Percentiles rank a stretch among this genome's conserved stretches.
These are phyloP conservation scores for Neoniphon sammara DNA, from an alignment of 2,797 vertebrate genomes.

Conservation along the genomic window DNA sequence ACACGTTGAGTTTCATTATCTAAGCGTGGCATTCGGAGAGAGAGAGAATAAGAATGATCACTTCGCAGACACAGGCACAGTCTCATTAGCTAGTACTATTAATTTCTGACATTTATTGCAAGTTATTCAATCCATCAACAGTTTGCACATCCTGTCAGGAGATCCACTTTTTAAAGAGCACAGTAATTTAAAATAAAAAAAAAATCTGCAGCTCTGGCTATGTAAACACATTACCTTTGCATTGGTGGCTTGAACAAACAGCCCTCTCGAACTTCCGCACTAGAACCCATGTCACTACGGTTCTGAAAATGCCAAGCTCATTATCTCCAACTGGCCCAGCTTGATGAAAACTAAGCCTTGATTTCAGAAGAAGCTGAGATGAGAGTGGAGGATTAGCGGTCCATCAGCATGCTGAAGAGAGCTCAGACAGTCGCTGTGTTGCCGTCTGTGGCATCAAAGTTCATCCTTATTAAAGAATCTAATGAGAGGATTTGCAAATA, in stretches of 20 bases:
- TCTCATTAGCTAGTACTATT: slow-evolving; percentile 23
- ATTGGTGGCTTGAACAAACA: slow-evolving; percentile 14
- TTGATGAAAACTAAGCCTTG: slow-evolving; percentile 71
- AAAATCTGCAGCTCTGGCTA: not conserved
- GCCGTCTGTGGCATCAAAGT: slow-evolving; percentile 68
- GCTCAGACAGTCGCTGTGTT: slow-evolving; percentile 34
- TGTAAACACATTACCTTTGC: slow-evolving; percentile 14
- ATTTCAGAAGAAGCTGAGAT: slow-evolving; percentile 71
- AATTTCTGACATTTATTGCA: slow-evolving; percentile 51
- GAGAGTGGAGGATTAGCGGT: slow-evolving; percentile 64
- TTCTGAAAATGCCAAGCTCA: slow-evolving; percentile 73
- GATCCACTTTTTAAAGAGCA: slow-evolving; percentile 28
- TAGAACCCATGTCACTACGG: slow-evolving; percentile 27
- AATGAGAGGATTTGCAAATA: slow-evolving; percentile 67
- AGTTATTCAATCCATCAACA: slow-evolving; percentile 45
- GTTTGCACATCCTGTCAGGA: slow-evolving; percentile 4
- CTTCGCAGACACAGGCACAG: slow-evolving; percentile 18
- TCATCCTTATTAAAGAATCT: slow-evolving; percentile 71
- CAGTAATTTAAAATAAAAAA: slow-evolving; percentile 12
- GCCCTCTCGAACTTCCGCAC: slow-evolving; percentile 20
- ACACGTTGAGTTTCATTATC: slow-evolving; percentile 65
- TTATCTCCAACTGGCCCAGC: slow-evolving; percentile 67
- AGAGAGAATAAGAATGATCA: slow-evolving; percentile 18
- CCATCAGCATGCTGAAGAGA: slow-evolving; percentile 63
- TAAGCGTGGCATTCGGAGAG: slow-evolving; percentile 46